These are phyloP conservation scores for Luperina testacea DNA, from an alignment of 2,888 invertebrate species.

Conservation along the genomic window DNA sequence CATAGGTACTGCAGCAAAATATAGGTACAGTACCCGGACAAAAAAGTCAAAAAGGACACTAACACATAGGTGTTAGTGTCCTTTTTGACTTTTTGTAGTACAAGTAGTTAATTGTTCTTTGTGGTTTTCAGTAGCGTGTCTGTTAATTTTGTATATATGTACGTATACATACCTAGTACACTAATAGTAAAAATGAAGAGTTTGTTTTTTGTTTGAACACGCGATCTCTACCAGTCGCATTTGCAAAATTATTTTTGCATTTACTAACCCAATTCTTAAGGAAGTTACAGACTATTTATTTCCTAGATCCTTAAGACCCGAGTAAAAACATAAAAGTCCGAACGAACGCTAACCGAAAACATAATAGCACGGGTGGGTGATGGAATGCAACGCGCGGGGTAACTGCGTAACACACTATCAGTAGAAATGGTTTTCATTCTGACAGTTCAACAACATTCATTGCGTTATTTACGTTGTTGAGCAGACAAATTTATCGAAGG, in stretches of 20 bases:
- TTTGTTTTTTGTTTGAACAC: no score
- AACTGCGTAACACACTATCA: neutral
- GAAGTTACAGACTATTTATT: neutral
- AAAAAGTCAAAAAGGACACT: no score
- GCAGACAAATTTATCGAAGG: neutral
- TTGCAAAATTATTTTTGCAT: no score
- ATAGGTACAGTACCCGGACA: no score
- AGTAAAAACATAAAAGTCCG: neutral
- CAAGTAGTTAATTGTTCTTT: neutral
- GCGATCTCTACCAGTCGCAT: no score
- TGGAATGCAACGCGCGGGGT: no score
- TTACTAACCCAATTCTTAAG: neutral
- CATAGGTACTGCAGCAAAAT: no score
- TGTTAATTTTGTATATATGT: neutral
- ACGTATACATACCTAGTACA: no score
- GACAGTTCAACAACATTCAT: neutral
- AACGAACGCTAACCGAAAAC: neutral
- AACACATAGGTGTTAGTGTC: neutral
- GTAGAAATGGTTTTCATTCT: neutral
- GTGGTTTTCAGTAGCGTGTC: neutral
- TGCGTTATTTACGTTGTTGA: neutral
- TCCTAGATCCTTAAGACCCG: neutral
- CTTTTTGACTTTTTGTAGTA: constrained; percentile 14
- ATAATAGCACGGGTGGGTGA: no score
- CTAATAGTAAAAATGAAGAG: no score